Percentiles rank a stretch among this genome's conserved stretches.
These are phyloP conservation scores for Gallinago stenura DNA, from an alignment of 2,797 vertebrate species.

Conservation along the genomic window DNA sequence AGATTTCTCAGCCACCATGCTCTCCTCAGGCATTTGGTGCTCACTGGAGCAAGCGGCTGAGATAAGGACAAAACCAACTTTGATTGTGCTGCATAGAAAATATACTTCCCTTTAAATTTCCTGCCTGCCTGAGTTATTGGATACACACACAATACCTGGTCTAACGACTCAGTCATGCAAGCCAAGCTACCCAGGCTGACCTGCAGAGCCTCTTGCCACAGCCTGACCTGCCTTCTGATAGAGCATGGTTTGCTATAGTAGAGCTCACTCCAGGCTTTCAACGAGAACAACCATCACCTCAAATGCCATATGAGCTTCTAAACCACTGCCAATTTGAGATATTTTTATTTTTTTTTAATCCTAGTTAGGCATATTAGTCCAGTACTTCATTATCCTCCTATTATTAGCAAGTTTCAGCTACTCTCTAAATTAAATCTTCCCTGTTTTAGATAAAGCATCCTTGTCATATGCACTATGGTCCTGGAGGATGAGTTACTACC, in stretches of 20 bases:
- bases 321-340: not conserved
- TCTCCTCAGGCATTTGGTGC: not conserved
- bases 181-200: not conserved
- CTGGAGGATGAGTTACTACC: not conserved
- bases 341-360: not conserved
- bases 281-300: not conserved
- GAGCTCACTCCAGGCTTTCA: not conserved
- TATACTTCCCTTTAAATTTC: constrained; percentile 59
- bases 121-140: constrained; percentile 46
- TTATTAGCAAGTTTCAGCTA: not conserved
- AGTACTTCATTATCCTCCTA: not conserved
- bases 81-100: constrained; percentile 58
- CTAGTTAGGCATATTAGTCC: not conserved
- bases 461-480: not conserved
- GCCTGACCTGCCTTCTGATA: not conserved
- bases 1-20: not conserved
- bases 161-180: constrained; percentile 43
- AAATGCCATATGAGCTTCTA: not conserved
- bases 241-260: not conserved
- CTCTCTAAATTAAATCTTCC: not conserved
- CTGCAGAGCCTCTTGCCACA: accelerated
- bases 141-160: not conserved
- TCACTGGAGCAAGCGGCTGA: constrained; percentile 45
- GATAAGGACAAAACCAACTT: constrained; percentile 51
- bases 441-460: accelerated